Evolutionary conservation across 2,888 invertebrate species (phyloP).

Genomic region (Drosophila mercatorum): DNA sequence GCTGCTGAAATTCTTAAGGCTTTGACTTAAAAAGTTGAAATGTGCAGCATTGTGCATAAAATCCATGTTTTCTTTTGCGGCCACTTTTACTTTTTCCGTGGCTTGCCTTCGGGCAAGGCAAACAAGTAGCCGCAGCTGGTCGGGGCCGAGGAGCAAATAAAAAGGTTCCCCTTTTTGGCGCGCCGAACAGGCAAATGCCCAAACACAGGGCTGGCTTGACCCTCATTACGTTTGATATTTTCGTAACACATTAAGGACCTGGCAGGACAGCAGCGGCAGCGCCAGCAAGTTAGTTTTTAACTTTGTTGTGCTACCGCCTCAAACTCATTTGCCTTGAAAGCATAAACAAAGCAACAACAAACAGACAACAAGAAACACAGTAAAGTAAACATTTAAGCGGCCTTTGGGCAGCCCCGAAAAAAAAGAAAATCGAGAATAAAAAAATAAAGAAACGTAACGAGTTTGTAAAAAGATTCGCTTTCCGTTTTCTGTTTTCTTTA

Average conservation of each 20-base stretch:
- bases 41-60: constrained; percentile 51
- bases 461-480: constrained; percentile 44
- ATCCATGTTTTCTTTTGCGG: constrained; percentile 46
- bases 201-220: constrained; percentile 73
- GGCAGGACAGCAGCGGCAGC: constrained; percentile 23
- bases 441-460: constrained; percentile 38
- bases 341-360: constrained; percentile 15
- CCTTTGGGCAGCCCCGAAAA: constrained; percentile 49
- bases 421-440: neutral
- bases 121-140: constrained; percentile 46
- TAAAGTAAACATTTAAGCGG: constrained; percentile 64
- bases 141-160: constrained; percentile 22
- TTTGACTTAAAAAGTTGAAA: constrained; percentile 25
- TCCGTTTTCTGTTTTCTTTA: constrained; percentile 46
- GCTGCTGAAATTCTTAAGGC: constrained; percentile 1
- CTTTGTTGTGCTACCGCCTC: constrained; percentile 30
- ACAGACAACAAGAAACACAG: constrained; percentile 48
- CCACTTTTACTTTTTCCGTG: constrained; percentile 37
- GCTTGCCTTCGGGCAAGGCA: constrained; percentile 29
- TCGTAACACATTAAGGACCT: constrained; percentile 56
- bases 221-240: constrained; percentile 77
- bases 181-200: constrained; percentile 16
- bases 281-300: constrained; percentile 63
- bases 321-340: constrained; percentile 68
- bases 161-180: constrained; percentile 19